phyloP scores from a whole-genome alignment of 1,140 invertebrate genomes.

The Trichomalopsis sarcophagae region DNA sequence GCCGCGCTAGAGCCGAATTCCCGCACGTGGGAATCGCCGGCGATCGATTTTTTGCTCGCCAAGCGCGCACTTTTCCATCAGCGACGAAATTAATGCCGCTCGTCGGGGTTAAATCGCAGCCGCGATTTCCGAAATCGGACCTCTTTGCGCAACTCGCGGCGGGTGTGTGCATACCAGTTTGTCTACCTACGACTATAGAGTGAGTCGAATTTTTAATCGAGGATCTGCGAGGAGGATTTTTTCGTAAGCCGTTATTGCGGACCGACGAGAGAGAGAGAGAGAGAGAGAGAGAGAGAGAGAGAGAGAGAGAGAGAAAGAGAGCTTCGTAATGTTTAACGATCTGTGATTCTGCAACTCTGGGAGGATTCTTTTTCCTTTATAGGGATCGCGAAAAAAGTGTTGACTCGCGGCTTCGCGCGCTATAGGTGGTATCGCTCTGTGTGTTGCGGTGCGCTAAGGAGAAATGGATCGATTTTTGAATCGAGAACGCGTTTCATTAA shows the following conservation, averaged over 20 bases:
- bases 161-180: background rate
- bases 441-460: background rate
- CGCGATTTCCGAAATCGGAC: slow-evolving; percentile 16
- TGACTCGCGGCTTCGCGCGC: background rate
- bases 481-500: slow-evolving; percentile 22
- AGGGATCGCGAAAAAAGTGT: background rate
- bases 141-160: background rate
- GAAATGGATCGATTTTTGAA: background rate
- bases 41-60: background rate
- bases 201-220: background rate
- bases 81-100: slow-evolving; percentile 32
- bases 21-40: background rate
- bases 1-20: background rate
- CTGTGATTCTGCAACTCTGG: no score
- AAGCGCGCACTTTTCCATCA: background rate
- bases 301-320: no score
- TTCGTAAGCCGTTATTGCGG: background rate
- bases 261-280: background rate
- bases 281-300: no score
- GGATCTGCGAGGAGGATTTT: background rate
- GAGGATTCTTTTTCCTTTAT: background rate
- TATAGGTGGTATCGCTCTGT: background rate
- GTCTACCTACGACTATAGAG: background rate
- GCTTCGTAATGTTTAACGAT: no score
- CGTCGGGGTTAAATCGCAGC: background rate